Base-by-base conservation (phyloP, 2,888 invertebrate genomes). In the Cenopis cana region DNA sequence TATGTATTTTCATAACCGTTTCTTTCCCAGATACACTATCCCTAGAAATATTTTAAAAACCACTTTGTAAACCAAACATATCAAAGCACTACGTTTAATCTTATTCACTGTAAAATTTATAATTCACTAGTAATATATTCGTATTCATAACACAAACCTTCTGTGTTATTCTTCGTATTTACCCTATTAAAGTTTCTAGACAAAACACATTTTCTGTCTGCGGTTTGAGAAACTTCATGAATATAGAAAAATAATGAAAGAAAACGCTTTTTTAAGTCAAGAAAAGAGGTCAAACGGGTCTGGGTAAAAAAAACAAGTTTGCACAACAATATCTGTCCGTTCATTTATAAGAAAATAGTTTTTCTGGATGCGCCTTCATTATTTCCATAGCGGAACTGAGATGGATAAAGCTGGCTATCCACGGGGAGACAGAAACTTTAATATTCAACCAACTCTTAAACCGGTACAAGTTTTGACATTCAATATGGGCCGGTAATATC, bases 301-400 rank as follows among this genome's bases (percentile, higher is more conserved):
- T n/a, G 54, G 50, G 74, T 76, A 73, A 75, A 77, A 80, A 79
- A 80, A 77, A 81, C 68, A 73, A 79, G 79, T 82, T 81, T 78
- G 75, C 80, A 80, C 80, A 82, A 85, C 86, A 85, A 87, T 86
- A 82, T 84, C 81, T 80, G 80, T 81, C 79, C 73, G 74, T 72
- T 77, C 82, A 80, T 85, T 86, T 85, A 84, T 83, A 85, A 87
- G 82, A 79, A 87, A 86, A 80, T 81, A 76, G 82, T 85, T 83
- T 82, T 81, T 79, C 82, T 81, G 81, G 75, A 69, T 77, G 78
- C 80, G 82, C 81, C 85, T 86, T 89, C 87, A 87, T 89, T 89
- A 89, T 88, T 88, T 82, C 76, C 74, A 83, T 33, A 81, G 81
- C 79, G 82, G 82, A 83, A 85, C 81, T 79, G 78, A 77, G 81